Evolutionary conservation across 2,113 vertebrate species (phyloP).

Genomic region (Antennarius striatus): DNA sequence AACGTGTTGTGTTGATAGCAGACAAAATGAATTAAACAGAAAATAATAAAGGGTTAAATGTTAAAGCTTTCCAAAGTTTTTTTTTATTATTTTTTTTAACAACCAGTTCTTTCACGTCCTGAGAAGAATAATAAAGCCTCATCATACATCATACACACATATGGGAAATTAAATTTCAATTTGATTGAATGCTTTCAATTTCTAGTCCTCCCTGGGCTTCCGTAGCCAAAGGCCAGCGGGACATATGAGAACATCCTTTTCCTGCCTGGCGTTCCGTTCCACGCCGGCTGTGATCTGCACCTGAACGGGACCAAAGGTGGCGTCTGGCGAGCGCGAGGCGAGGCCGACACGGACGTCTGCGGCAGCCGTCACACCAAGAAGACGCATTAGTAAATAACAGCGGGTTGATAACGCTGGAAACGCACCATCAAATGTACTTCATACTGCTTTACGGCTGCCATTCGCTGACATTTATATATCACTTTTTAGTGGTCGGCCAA

Average conservation of each 20-base stretch:
- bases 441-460: slow-evolving; percentile 75
- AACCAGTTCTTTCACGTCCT: neutral
- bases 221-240: slow-evolving; percentile 30
- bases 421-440: slow-evolving; percentile 79
- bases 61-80: neutral
- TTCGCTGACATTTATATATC: slow-evolving; percentile 82
- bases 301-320: slow-evolving; percentile 27
- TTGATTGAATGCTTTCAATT: slow-evolving; percentile 70
- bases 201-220: slow-evolving; percentile 34
- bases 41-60: neutral
- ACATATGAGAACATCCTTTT: slow-evolving; percentile 39
- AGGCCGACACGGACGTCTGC: slow-evolving; percentile 6
- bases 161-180: slow-evolving; percentile 59
- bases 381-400: slow-evolving; percentile 78
- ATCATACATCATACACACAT: slow-evolving; percentile 17
- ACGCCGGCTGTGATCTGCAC: slow-evolving; percentile 22
- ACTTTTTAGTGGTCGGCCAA: slow-evolving; percentile 81
- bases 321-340: slow-evolving; percentile 3
- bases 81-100: neutral
- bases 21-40: neutral
- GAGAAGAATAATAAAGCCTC: slow-evolving; percentile 16
- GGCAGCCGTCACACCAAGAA: slow-evolving; percentile 52
- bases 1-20: too few relatives aligned
- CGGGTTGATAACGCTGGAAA: slow-evolving; percentile 76
- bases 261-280: neutral